phyloP scores from a whole-genome alignment of 2,113 vertebrate species.

The Chitala chitala region DNA sequence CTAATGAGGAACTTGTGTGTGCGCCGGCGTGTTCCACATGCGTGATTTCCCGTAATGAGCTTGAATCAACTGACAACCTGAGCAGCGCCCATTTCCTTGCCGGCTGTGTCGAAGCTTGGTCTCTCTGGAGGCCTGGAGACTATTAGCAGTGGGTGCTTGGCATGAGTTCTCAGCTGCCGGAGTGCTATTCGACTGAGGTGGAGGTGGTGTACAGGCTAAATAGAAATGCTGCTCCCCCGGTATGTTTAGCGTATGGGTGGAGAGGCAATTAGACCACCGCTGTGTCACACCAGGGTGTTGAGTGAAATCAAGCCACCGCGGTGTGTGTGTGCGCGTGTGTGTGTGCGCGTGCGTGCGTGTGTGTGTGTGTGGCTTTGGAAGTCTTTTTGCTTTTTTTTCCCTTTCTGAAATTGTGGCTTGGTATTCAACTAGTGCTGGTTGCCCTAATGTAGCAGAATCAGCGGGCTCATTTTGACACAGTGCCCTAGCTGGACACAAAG shows the following conservation, averaged over 20 bases:
- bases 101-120: constrained; percentile 40
- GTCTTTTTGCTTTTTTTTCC: no score
- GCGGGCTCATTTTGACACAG: no score
- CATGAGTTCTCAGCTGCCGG: constrained; percentile 38
- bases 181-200: constrained; percentile 31
- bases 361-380: neutral
- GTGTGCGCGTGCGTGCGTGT: no score
- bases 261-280: no score
- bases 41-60: constrained; percentile 45
- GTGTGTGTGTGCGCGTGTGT: no score
- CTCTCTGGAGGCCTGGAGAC: constrained; percentile 32
- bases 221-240: no score
- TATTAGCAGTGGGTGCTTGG: constrained; percentile 32
- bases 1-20: constrained; percentile 36
- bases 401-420: neutral
- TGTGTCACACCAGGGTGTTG: no score
- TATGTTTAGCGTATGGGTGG: no score
- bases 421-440: neutral
- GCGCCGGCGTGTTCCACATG: constrained; percentile 34
- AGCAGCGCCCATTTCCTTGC: constrained; percentile 47
- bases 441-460: no score
- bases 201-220: constrained; percentile 1
- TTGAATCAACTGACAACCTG: constrained; percentile 44
- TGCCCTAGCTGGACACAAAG: neutral
- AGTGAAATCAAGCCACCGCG: neutral